Percentiles rank a stretch among this genome's conserved stretches.
Evolutionary conservation across 1,140 invertebrate species (phyloP).

Genomic region (Ceratina australensis): DNA sequence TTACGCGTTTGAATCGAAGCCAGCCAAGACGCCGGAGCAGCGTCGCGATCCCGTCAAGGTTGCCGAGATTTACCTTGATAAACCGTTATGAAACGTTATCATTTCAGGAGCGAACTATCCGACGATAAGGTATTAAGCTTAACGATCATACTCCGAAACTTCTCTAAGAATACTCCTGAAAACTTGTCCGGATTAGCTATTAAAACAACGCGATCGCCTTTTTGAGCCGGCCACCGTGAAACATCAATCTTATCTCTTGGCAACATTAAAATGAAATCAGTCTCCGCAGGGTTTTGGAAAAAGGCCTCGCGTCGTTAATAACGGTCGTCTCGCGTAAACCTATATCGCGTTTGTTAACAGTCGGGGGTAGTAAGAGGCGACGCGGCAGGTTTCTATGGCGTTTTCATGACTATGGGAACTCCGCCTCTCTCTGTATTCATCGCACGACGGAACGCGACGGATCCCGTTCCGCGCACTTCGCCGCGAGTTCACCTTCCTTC

Average conservation of each 20-base stretch:
- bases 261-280: too few species aligned
- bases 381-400: conserved; percentile 14
- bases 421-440: conserved; percentile 30
- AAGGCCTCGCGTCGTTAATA: conserved; percentile 6
- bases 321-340: background rate
- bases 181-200: background rate
- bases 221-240: too few species aligned
- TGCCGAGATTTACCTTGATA: too few species aligned
- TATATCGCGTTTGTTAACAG: conserved; percentile 2
- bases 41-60: too few species aligned
- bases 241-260: too few species aligned
- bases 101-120: background rate
- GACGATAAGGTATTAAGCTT: background rate
- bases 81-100: too few species aligned
- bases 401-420: background rate
- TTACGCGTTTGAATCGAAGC: too few species aligned
- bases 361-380: background rate
- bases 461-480: conserved; percentile 40
- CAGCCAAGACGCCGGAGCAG: too few species aligned
- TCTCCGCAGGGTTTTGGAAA: too few species aligned
- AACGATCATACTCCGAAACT: background rate
- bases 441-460: conserved; percentile 12
- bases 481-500: conserved; percentile 8
- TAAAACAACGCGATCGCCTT: background rate
- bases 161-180: background rate